phyloP scores from a whole-genome alignment of 1,140 invertebrate species.

The Melitaea cinxia region DNA sequence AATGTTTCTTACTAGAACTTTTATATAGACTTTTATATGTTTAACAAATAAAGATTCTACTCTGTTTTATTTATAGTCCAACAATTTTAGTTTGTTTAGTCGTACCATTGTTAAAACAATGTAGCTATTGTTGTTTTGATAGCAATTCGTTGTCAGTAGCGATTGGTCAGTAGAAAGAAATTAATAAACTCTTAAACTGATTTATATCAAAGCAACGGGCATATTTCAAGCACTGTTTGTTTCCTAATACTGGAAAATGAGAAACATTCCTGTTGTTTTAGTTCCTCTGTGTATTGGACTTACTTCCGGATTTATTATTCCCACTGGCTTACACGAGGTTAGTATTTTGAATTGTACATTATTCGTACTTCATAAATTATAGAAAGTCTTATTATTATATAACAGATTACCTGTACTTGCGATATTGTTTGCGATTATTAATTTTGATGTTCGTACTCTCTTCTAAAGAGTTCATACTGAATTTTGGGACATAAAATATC shows the following conservation, averaged over 20 bases:
- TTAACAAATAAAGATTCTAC: background rate
- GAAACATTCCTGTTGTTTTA: constrained; percentile 54
- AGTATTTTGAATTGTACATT: constrained; percentile 42
- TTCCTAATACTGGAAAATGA: constrained; percentile 60
- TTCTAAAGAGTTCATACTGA: too few relatives aligned
- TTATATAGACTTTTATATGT: too few relatives aligned
- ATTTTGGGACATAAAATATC: too few relatives aligned
- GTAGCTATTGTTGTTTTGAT: background rate
- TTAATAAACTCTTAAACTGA: constrained; percentile 19
- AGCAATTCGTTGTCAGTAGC: constrained; percentile 9
- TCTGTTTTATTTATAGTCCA: background rate
- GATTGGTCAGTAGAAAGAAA: constrained; percentile 13
- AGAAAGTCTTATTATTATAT: too few relatives aligned
- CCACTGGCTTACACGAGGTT: constrained; percentile 51
- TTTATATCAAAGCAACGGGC: constrained; percentile 19
- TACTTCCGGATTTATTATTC: constrained; percentile 55
- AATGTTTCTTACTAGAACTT: too few relatives aligned
- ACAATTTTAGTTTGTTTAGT: background rate
- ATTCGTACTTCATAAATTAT: constrained; percentile 25
- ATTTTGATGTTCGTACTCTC: too few relatives aligned
- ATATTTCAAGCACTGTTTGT: constrained; percentile 41
- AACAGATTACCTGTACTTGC: constrained; percentile 4
- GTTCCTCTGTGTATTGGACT: constrained; percentile 56
- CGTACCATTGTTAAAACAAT: background rate
- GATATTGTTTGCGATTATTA: too few relatives aligned